These are phyloP conservation scores for Rhimphoctona megacephalus DNA, from an alignment of 2,888 invertebrate species.

Conservation along the genomic window DNA sequence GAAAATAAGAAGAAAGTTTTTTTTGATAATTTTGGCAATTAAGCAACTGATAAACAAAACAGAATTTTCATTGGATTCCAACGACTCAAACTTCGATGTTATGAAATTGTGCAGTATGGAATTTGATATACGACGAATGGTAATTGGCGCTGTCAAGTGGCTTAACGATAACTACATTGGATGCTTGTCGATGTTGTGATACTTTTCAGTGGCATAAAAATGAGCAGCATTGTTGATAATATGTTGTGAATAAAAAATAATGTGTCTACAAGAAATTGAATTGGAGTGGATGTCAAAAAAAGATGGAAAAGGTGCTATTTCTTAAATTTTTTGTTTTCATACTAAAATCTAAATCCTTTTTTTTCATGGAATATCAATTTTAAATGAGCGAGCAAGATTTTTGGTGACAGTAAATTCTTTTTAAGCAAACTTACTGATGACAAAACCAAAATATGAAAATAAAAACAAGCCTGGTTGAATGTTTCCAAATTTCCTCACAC, in stretches of 20 bases:
- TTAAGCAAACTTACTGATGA: not conserved
- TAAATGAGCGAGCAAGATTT: not conserved
- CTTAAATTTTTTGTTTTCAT: not conserved
- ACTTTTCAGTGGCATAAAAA: not conserved
- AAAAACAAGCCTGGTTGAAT: slow-evolving; percentile 24
- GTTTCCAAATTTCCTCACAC: not conserved
- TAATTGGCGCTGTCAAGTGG: not conserved
- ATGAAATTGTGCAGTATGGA: not conserved
- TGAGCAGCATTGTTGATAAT: not conserved
- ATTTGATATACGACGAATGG: not conserved
- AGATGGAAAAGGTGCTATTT: not conserved
- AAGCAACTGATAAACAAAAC: not conserved
- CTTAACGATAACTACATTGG: not conserved
- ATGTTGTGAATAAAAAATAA: not conserved
- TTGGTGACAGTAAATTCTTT: not conserved
- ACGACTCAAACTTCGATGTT: not conserved
- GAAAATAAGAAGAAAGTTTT: not conserved
- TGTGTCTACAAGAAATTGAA: not conserved
- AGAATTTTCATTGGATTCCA: not conserved
- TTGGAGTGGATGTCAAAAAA: not conserved
- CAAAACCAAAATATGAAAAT: not conserved
- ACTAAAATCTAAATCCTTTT: not conserved
- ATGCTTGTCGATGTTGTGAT: not conserved
- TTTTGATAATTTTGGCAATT: not conserved
- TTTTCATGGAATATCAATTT: not conserved